Evolutionary conservation across 2,888 invertebrate species (phyloP), one percentile per base, ranked within the genome.

Genomic region (Galerucella nymphaeae): DNA sequence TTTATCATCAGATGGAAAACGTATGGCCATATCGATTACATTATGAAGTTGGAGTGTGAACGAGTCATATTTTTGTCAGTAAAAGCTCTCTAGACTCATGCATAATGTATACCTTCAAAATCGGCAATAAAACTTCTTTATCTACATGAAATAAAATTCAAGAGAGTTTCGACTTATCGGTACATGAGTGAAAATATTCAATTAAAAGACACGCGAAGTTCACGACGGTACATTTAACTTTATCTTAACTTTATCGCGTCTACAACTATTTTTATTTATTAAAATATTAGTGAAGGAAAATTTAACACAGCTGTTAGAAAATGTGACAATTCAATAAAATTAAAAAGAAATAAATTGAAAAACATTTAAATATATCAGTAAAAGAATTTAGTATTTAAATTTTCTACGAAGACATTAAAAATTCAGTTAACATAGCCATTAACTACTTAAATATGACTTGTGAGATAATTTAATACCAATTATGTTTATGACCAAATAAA

Each of bases 401-500:
- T 58, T 66, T 66, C 66, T 58, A 45, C 57, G 66, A 66, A 66
- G 48, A n/a, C 58, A 66, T 66, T 66, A 58, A 57, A 66, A 45
- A 45, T 23, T 20, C 23, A n/a, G 20, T 66, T 45, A 58, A 58
- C 58, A 30, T 23, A 58, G 58, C 20, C 62, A 62, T 69, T 62
- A 69, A 69, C 38, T 48, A 62, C 38, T 69, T 41, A 68, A 53
- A 62, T 62, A 59, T 45, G 53, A 61, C 61, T 62, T 38, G 50
- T 41, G 1, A 53, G 74, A 74, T 72, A 77, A 76, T 77, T 75
- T 76, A 75, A 74, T 74, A 75, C 73, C 77, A 77, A 76, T 77
- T 76, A 77, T 62, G 66, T 77, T 77, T 75, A 77, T 71, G 66
- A 62, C 63, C 65, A 71, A 68, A 76, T 77, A 77, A 77, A 77